These are phyloP conservation scores for Prionailurus bengalensis DNA, from an alignment of 2,113 vertebrate species.

Conservation along the genomic window DNA sequence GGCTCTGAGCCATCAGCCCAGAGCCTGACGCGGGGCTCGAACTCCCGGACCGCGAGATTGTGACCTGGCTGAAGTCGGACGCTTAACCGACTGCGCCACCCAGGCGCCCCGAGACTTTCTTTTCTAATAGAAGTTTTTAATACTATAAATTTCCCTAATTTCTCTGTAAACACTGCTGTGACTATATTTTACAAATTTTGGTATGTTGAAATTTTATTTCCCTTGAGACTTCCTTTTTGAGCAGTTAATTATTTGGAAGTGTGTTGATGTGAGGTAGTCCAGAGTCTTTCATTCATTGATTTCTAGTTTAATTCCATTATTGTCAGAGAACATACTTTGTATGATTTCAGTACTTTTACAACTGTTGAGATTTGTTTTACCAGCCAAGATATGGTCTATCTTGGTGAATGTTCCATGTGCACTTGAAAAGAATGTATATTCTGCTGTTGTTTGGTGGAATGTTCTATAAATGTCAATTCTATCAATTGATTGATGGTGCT, in stretches of 20 bases:
- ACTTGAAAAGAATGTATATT: conserved; percentile 5
- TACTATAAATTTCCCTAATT: not conserved
- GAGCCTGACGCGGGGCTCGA: no score
- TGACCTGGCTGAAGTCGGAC: no score
- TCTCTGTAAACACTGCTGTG: not conserved
- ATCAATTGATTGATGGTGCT: not conserved
- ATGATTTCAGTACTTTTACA: conserved; percentile 35
- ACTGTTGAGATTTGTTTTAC: conserved; percentile 43
- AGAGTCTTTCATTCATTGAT: conserved; percentile 39
- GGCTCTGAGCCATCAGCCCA: no score
- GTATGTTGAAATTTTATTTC: conserved; percentile 43
- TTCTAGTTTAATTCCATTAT: conserved; percentile 56
- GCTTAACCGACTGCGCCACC: no score
- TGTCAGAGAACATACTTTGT: conserved; percentile 11
- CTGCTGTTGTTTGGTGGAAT: not conserved
- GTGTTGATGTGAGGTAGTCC: conserved; percentile 18
- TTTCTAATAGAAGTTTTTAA: conserved; percentile 31
- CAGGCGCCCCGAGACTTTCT: not conserved
- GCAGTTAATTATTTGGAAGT: conserved; percentile 17
- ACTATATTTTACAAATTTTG: conserved; percentile 43
- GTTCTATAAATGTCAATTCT: not conserved
- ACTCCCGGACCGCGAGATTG: no score
- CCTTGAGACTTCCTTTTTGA: not conserved
- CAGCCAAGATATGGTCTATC: not conserved
- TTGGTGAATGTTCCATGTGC: not conserved